Conservation (phyloP, 1,140 invertebrate genomes). For the Drosophila bocqueti region DNA sequence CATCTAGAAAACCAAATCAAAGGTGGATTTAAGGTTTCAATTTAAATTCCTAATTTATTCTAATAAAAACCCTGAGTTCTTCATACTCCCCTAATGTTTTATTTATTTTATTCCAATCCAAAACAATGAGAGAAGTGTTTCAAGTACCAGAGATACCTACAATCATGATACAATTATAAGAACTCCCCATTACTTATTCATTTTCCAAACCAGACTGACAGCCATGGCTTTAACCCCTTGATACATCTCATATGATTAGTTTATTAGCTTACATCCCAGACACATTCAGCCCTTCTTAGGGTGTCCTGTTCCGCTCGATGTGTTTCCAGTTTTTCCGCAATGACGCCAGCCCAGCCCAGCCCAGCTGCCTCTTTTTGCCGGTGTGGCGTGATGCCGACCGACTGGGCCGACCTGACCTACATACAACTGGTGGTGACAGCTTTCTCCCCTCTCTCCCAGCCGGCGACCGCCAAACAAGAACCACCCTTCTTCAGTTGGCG, state of each 20-base stretch:
- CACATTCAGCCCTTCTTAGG: background rate
- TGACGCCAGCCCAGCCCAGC: slow-evolving; percentile 44
- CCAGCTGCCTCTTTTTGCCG: slow-evolving; percentile 21
- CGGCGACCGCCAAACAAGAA: background rate
- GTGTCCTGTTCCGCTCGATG: slow-evolving; percentile 13
- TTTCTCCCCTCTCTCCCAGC: slow-evolving; percentile 11
- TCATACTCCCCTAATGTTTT: background rate
- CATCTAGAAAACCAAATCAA: background rate
- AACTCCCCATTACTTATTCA: background rate
- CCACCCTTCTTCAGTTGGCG: slow-evolving; percentile 29
- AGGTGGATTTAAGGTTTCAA: background rate
- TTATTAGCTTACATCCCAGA: slow-evolving; percentile 46
- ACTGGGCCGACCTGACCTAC: slow-evolving; percentile 51
- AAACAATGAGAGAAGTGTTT: background rate
- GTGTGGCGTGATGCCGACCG: slow-evolving; percentile 69
- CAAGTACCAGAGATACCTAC: no score
- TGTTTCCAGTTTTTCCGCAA: slow-evolving; percentile 18
- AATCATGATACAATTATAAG: no score
- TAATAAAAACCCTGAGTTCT: background rate
- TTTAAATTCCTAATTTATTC: background rate
- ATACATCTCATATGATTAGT: slow-evolving; percentile 34
- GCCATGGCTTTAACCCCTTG: slow-evolving; percentile 2
- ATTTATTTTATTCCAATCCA: background rate
- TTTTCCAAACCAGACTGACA: background rate
- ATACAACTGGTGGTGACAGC: slow-evolving; percentile 51